Conservation (phyloP, 1,140 invertebrate genomes). For the Drosophila santomea region DNA sequence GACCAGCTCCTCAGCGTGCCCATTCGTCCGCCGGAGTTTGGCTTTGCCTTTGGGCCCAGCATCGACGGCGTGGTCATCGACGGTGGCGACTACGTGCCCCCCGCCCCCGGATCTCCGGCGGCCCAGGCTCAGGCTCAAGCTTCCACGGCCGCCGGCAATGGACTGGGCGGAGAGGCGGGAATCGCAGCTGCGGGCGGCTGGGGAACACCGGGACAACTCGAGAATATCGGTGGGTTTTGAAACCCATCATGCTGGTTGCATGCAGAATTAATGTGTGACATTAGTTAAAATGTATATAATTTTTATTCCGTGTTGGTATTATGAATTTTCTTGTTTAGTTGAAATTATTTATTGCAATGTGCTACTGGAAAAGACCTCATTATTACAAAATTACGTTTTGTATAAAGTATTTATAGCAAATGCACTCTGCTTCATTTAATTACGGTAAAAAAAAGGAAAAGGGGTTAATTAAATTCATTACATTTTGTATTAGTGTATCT, state of each 20-base stretch:
- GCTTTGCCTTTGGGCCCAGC: slow-evolving; percentile 94
- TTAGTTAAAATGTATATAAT: background rate
- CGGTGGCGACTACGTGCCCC: slow-evolving; percentile 80
- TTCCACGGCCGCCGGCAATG: slow-evolving; percentile 67
- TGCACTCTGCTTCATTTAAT: background rate
- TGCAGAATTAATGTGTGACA: background rate
- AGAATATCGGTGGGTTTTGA: slow-evolving; percentile 71
- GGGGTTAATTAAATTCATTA: slow-evolving; percentile 16
- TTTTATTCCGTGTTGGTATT: background rate
- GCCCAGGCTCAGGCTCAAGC: slow-evolving; percentile 78
- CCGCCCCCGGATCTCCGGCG: slow-evolving; percentile 66
- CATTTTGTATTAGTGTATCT: slow-evolving; percentile 13
- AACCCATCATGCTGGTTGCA: background rate
- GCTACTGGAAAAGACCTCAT: too few species aligned
- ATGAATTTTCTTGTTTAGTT: background rate
- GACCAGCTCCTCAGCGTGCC: slow-evolving; percentile 90
- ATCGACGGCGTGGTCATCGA: slow-evolving; percentile 93
- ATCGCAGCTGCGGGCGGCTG: slow-evolving; percentile 81
- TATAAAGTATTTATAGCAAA: background rate
- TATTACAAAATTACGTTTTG: background rate
- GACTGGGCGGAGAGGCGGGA: slow-evolving; percentile 75
- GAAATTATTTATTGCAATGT: too few species aligned
- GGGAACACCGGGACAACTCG: slow-evolving; percentile 80
- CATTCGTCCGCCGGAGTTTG: slow-evolving; percentile 91
- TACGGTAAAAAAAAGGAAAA: background rate